Evolutionary conservation across 2,888 invertebrate genomes (phyloP).

Genomic region (Dasypolia templi): DNA sequence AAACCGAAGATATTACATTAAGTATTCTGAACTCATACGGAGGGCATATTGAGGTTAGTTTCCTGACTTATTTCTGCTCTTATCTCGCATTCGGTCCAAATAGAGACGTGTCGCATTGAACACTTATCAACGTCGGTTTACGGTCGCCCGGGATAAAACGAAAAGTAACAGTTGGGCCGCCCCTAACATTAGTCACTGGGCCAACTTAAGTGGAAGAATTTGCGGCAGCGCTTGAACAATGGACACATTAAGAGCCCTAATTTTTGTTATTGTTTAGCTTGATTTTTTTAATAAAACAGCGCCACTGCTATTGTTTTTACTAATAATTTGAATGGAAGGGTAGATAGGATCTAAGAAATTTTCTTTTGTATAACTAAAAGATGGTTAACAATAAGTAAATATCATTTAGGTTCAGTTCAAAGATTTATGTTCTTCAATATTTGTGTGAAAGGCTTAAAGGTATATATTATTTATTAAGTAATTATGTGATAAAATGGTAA

Average conservation of each 20-base stretch:
- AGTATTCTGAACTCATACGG: constrained; percentile 56
- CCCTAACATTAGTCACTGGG: constrained; percentile 80
- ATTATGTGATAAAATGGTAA: too few relatives aligned
- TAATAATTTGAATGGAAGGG: background rate
- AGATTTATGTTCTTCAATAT: background rate
- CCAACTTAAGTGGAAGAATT: constrained; percentile 83
- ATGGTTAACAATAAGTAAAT: background rate
- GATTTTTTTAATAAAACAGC: constrained; percentile 18
- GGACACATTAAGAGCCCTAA: constrained; percentile 71
- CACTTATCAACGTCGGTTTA: constrained; percentile 84
- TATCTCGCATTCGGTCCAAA: constrained; percentile 78
- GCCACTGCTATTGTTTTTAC: constrained; percentile 1
- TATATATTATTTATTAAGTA: background rate
- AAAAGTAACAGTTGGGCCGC: constrained; percentile 79
- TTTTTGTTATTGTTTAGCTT: constrained; percentile 62
- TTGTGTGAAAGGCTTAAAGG: background rate
- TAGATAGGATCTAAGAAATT: background rate
- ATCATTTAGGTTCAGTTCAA: background rate
- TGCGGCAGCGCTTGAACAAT: constrained; percentile 79
- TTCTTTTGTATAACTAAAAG: background rate
- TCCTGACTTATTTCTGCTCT: constrained; percentile 76
- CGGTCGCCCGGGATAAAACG: constrained; percentile 80
- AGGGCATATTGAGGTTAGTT: constrained; percentile 70
- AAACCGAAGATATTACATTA: constrained; percentile 57
- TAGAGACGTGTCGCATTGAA: constrained; percentile 81